Evolutionary conservation across 2,113 vertebrate species (phyloP).

Genomic region (Rana temporaria): DNA sequence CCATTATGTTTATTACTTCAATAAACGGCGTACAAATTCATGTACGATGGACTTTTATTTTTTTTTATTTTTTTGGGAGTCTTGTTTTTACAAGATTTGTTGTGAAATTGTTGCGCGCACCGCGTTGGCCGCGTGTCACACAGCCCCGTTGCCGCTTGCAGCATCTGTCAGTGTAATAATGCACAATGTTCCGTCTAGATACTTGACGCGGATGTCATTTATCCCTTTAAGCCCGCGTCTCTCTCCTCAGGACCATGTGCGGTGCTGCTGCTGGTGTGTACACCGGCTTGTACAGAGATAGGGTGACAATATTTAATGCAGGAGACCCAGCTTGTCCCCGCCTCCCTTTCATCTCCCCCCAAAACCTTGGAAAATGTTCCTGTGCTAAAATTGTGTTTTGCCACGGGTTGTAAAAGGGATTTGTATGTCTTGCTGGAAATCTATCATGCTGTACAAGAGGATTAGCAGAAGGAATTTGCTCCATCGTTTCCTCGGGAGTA

Average conservation of each 20-base stretch:
- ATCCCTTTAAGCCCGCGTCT: background rate
- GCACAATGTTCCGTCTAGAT: background rate
- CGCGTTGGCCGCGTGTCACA: too few relatives aligned
- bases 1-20: too few relatives aligned
- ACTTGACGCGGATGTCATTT: too few relatives aligned
- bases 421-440: constrained; percentile 52
- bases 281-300: background rate
- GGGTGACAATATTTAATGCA: constrained; percentile 7
- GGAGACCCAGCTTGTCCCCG: background rate
- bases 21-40: too few relatives aligned
- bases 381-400: constrained; percentile 45
- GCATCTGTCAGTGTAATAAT: background rate
- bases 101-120: too few relatives aligned
- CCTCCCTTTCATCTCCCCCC: constrained; percentile 24
- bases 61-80: too few relatives aligned
- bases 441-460: constrained; percentile 48
- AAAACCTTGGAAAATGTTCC: constrained; percentile 25
- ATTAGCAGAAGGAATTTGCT: constrained; percentile 44
- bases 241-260: background rate
- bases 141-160: background rate
- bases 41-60: too few relatives aligned
- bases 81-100: too few relatives aligned
- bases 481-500: constrained; percentile 41
- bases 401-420: constrained; percentile 50
- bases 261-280: background rate